phyloP scores from a whole-genome alignment of 2,888 invertebrate species.

The Keiferia lycopersicella region DNA sequence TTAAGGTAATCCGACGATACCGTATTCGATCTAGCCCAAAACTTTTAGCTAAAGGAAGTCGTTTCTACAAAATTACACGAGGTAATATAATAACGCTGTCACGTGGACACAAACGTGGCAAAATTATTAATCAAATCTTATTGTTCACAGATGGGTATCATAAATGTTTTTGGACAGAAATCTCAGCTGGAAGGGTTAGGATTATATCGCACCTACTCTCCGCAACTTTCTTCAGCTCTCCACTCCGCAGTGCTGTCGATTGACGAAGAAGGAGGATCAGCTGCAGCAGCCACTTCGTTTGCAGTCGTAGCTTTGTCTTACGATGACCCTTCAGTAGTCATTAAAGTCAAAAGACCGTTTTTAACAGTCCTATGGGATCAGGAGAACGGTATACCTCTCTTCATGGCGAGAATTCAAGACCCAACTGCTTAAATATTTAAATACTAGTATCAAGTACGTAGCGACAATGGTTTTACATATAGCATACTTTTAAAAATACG shows the following conservation, averaged over 20 bases:
- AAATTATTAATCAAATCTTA: not conserved
- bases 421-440: constrained; percentile 47
- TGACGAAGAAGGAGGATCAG: constrained; percentile 76
- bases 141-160: constrained; percentile 69
- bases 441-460: not conserved
- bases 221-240: constrained; percentile 66
- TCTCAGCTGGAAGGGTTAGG: constrained; percentile 64
- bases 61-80: no score
- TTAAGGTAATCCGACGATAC: no score
- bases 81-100: no score
- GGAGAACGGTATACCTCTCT: constrained; percentile 66
- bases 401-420: constrained; percentile 74
- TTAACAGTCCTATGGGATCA: constrained; percentile 74
- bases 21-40: no score
- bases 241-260: constrained; percentile 77
- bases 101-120: no score
- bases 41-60: no score
- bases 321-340: constrained; percentile 55
- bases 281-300: constrained; percentile 70
- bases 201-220: constrained; percentile 44
- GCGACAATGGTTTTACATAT: not conserved
- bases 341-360: constrained; percentile 75
- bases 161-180: constrained; percentile 59
- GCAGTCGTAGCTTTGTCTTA: constrained; percentile 73
- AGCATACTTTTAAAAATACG: no score